Conservation (phyloP, 2,797 vertebrate genomes). For the Chrosomus eos region DNA sequence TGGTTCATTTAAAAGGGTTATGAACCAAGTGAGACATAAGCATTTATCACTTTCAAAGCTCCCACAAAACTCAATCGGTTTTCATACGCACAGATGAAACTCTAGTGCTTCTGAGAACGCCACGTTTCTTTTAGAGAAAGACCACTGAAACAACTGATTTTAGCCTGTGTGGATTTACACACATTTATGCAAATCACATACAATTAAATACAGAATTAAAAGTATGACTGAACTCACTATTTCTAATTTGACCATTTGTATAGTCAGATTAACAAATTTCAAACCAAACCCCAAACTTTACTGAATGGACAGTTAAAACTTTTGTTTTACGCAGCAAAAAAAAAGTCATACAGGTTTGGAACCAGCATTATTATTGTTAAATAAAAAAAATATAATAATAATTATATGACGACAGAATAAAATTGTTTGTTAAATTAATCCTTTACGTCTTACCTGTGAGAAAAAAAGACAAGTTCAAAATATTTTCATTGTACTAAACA, state of each 20-base stretch:
- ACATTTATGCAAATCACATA: background rate
- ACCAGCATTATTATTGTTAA: background rate
- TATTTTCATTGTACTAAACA: slow-evolving; percentile 20
- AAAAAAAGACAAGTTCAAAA: background rate
- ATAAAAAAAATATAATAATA: background rate
- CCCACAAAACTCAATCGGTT: slow-evolving; percentile 45
- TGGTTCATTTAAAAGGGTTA: slow-evolving; percentile 42
- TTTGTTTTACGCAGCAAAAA: background rate
- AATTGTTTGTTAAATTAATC: background rate
- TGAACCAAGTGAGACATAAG: slow-evolving; percentile 34
- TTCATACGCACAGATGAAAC: slow-evolving; percentile 47
- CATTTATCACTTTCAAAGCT: slow-evolving; percentile 52
- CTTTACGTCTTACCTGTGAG: slow-evolving; percentile 5
- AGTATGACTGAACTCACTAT: background rate
- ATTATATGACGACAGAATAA: background rate
- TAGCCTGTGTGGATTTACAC: background rate
- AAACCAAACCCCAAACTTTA: background rate
- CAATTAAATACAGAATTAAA: background rate
- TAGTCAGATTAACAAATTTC: background rate
- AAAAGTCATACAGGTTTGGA: background rate
- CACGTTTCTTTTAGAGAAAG: slow-evolving; percentile 46
- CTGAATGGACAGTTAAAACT: background rate
- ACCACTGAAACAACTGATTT: slow-evolving; percentile 46
- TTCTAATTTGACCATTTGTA: background rate
- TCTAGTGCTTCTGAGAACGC: slow-evolving; percentile 20